Base-by-base conservation (phyloP, 2,113 vertebrate genomes). In the Chionodraco myersi region DNA sequence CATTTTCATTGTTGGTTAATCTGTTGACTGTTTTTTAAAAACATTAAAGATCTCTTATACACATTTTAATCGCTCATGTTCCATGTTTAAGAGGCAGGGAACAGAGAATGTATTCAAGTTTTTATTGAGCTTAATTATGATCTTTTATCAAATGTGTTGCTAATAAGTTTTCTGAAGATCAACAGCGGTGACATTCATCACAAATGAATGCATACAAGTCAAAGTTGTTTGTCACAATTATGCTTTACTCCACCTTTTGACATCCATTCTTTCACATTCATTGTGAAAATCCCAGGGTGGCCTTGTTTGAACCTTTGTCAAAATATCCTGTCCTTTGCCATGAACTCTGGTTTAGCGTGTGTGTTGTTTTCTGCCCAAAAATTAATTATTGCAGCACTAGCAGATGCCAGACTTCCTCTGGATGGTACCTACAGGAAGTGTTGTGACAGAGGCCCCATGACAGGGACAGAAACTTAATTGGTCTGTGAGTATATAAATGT, bases 351-450 rank as follows among this genome's bases (percentile, higher is more conserved):
- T 74, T 44, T 70, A 72, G 86, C 64, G 52, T 85, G 65, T 87
- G 84, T 88, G 83, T 91, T 88, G 83, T 91, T 88, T 84, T 89
- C 73, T 79, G 68, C 85, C 81, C 80, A 70, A 69, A 93, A 90
- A 72, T 69, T 85, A 90, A 93, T 90, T 88, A 89, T 91, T 83
- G 80, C 84, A 90, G 77, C 88, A 79, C 86, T 77, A 91, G 86
- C 92, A 90, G 79, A 90, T 86, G 86, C 89, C 91, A 89, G 88
- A 92, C 88, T 94, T 94, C 92, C 93, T 91, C 53, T 90, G 85
- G 82, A 90, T 91, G 91, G 80, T 88, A 93, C 92, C 88, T 89
- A 89, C 92, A 94, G 94, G 92, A 94, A 93, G 85, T 86, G 66
- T 72, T 84, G 69, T 82, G 72, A 86, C 84, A 67, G 70, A 75